Evolutionary conservation across 2,113 vertebrate species (phyloP), one percentile per base, ranked within the genome.

Genomic region (Neolamprologus tretocephalus): DNA sequence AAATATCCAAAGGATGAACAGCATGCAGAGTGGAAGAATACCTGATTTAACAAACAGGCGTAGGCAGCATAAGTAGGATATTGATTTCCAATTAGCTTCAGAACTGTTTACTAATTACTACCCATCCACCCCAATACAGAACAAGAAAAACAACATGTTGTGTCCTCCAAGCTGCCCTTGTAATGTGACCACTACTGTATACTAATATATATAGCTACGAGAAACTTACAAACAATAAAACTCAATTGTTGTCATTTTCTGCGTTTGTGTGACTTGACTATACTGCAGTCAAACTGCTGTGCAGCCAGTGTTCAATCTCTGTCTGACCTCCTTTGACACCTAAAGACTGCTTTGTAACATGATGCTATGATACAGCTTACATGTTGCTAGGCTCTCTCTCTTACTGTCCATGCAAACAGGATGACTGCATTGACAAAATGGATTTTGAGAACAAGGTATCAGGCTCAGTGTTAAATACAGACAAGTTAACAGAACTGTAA

Each of bases 331-430:
- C 81, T 91, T 88, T 94, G 89, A 93, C 90, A 89, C 80, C 37
- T 83, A 66, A 93, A 92, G 89, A 88, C 80, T 89, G 85, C 87
- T 85, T 90, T 95, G 94, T 93, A 96, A 96, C 89, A 90, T 71
- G 94, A 96, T 79, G 85, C 92, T 66, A 49, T 68, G 81, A 89
- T 89, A 78, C 83, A 89, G 92, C 89, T 87, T 92, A 92, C 82
- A 93, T 86, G 94, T 94, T 96, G 90, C 95, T 90, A 92, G 89
- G 94, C 88, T 93, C 86, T 90, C 78, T 51, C 80, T 83, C 75
- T 83, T 54, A 58, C 79, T 90, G 87, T 89, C 86, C 89, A 85
- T 88, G 83, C 84, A 94, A 92, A 93, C 89, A 93, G 80, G 55
- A 92, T 89, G 90, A 90, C 91, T 85, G 51, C 91, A 91, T 55